Percentiles rank a stretch among this genome's conserved stretches.
Evolutionary conservation across 2,113 vertebrate species (phyloP).

Genomic region (Struthidea cinerea): DNA sequence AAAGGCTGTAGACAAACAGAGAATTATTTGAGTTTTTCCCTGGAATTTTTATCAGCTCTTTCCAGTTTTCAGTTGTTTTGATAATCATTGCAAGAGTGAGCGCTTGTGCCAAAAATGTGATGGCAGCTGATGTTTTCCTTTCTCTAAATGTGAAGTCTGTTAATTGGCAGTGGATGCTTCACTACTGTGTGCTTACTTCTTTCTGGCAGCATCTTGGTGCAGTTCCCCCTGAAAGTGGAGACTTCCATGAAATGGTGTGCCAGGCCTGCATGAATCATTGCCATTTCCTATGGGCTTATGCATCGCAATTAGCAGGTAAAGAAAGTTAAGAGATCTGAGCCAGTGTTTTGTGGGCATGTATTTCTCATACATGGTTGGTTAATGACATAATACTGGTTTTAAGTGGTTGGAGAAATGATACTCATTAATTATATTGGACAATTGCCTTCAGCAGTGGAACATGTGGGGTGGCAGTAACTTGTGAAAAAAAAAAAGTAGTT

Average conservation of each 20-base stretch:
- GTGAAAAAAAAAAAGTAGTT: not conserved
- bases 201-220: constrained; percentile 84
- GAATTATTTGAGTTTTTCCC: not conserved
- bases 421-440: not conserved
- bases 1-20: not conserved
- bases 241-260: constrained; percentile 94
- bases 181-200: not conserved
- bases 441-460: not conserved
- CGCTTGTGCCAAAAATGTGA: not conserved
- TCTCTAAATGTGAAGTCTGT: not conserved
- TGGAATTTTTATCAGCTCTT: not conserved
- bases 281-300: constrained; percentile 89
- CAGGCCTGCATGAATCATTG: constrained; percentile 87
- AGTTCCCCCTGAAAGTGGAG: constrained; percentile 79
- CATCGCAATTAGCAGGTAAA: constrained; percentile 80
- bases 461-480: not conserved
- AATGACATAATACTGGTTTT: not conserved
- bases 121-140: not conserved
- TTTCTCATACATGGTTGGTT: not conserved
- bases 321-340: not conserved
- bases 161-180: not conserved
- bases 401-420: not conserved
- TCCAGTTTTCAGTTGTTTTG: not conserved
- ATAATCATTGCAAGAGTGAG: not conserved
- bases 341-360: not conserved